Conservation (phyloP, 2,113 vertebrate species). For the Plotosus lineatus region DNA sequence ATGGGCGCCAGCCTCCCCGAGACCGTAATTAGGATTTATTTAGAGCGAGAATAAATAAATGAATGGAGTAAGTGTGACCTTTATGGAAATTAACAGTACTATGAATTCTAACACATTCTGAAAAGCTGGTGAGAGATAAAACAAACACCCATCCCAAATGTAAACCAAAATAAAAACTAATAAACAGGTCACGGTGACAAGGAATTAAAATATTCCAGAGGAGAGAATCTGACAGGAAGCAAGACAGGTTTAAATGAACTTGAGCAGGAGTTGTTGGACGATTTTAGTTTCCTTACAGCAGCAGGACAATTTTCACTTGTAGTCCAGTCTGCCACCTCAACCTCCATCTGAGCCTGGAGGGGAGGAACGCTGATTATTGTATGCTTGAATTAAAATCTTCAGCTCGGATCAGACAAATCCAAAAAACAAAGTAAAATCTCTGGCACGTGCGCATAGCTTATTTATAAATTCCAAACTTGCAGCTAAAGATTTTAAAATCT, state of each 20-base stretch:
- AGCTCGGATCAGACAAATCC: background rate
- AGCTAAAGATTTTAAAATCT: background rate
- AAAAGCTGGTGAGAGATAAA: background rate
- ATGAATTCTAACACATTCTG: background rate
- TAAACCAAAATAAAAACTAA: background rate
- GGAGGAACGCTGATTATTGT: background rate
- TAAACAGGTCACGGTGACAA: background rate
- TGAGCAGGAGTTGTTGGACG: background rate
- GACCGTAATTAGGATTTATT: no score
- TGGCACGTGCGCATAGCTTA: background rate
- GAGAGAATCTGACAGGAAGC: background rate
- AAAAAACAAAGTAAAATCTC: background rate
- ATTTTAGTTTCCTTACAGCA: background rate
- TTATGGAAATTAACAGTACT: background rate
- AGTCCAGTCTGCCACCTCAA: background rate
- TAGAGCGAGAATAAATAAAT: no score
- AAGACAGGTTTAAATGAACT: background rate
- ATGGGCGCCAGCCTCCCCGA: no score
- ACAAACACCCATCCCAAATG: background rate
- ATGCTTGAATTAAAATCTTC: background rate
- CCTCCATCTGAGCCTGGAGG: background rate
- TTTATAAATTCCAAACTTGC: background rate
- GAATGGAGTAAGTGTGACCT: no score
- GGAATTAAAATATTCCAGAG: background rate
- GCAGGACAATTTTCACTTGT: background rate